These are phyloP conservation scores for Lindbergichthys nudifrons DNA, from an alignment of 2,797 vertebrate species.

Conservation along the genomic window DNA sequence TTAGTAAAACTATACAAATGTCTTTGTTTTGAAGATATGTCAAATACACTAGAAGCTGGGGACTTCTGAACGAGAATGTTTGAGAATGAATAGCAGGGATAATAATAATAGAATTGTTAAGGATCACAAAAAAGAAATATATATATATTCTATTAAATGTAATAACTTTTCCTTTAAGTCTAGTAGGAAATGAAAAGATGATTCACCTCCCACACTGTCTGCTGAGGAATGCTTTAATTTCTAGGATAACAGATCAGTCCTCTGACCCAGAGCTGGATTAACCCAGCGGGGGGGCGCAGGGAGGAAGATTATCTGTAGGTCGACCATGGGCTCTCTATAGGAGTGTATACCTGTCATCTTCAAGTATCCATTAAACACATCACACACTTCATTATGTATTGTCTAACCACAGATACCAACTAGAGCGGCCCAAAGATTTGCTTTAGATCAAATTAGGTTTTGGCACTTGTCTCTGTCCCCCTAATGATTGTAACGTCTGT, in stretches of 20 bases:
- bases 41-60: no score
- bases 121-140: not conserved
- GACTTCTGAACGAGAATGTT: no score
- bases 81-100: no score
- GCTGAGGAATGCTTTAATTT: conserved; percentile 46
- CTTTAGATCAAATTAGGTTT: no score
- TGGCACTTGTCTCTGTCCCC: no score
- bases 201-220: not conserved
- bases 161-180: not conserved
- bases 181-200: not conserved
- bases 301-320: not conserved
- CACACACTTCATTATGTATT: not conserved
- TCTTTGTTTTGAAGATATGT: no score
- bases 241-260: conserved; percentile 17
- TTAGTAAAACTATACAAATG: no score
- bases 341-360: conserved; percentile 31
- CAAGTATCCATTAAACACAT: conserved; percentile 16
- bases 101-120: no score
- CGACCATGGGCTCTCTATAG: not conserved
- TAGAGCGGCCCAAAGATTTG: no score
- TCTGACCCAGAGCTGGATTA: conserved; percentile 43
- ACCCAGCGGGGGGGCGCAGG: conserved; percentile 12
- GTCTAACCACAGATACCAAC: no score
- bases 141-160: not conserved
- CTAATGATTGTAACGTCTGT: not conserved